Evolutionary conservation across 2,113 vertebrate genomes (phyloP).

Genomic region (Brachyhypopomus occidentalis): DNA sequence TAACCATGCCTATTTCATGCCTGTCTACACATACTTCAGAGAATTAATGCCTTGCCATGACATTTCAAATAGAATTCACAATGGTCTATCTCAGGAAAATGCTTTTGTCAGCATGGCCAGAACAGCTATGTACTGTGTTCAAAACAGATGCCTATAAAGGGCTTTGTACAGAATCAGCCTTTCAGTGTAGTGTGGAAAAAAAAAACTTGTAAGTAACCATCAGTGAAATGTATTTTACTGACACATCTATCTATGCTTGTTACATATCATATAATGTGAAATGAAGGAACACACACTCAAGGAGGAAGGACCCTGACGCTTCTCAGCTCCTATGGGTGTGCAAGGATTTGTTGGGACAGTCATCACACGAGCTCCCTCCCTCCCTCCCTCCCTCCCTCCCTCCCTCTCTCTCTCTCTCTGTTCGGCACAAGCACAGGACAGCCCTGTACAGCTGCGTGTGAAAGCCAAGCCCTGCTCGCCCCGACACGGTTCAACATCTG

Average conservation of each 20-base stretch:
- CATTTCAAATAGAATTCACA: slow-evolving; percentile 61
- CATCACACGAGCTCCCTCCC: neutral
- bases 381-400: neutral
- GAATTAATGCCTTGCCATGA: slow-evolving; percentile 59
- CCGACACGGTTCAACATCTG: slow-evolving; percentile 70
- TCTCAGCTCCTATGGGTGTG: neutral
- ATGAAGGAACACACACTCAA: neutral
- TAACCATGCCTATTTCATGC: slow-evolving; percentile 70
- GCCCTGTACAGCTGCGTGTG: slow-evolving; percentile 44
- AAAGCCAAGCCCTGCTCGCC: slow-evolving; percentile 56
- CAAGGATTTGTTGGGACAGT: slow-evolving; percentile 15
- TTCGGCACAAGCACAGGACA: slow-evolving; percentile 35
- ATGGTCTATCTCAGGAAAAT: slow-evolving; percentile 60
- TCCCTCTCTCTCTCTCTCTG: neutral
- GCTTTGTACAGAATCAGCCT: neutral
- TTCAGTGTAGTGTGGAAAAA: neutral
- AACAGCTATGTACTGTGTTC: neutral
- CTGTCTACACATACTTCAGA: slow-evolving; percentile 59
- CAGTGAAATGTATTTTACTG: neutral
- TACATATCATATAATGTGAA: neutral
- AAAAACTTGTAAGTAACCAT: neutral
- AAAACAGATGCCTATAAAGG: slow-evolving; percentile 18
- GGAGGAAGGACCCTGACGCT: neutral
- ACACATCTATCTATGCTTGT: neutral
- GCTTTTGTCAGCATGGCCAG: slow-evolving; percentile 51